Evolutionary conservation across 2,888 invertebrate species (phyloP), one percentile per base, ranked within the genome.

Genomic region (Sarcophaga subvicina): DNA sequence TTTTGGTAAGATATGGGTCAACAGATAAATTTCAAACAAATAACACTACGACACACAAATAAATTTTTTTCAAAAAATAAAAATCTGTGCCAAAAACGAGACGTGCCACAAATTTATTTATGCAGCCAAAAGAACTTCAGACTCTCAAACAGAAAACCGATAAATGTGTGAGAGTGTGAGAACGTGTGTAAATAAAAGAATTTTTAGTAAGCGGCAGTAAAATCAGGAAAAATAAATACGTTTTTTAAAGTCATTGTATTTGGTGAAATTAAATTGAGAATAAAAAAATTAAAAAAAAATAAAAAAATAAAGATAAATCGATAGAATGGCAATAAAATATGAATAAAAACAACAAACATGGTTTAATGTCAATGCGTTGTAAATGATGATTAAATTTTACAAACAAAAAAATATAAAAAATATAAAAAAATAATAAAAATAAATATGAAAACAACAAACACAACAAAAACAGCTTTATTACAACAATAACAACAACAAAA

Each of bases 311-410:
- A 37, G 10, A 37, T 10, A 37, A 37, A 17, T 78, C 37, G 37
- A 71, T 54, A 70, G 76, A 86, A 86, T 66, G 76, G 47, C 20
- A 77, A 66, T 66, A 59, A 81, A 75, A 70, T 60, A 73, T n/a
- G 54, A 54, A 66, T 22, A 14, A 78, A 67, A 62, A 12, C 63
- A 22, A 75, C 63, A 37, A 69, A 20, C 47, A 37, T 69, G 73
- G 63, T 27, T 73, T 73, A 69, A 73, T 73, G 67, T n/a, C 70
- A 71, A 77, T 72, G 54, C 67, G 6, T 47, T 76, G n/a, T 47
- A 76, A 76, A 80, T 73, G 60, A 37, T 37, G 37, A 37, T 37
- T 37, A 37, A 37, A 37, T 37, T 37, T 37, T 37, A 37, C 37
- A 37, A 37, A 37, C 14, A 63, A 63, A 69, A 27, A 81, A 81